Percentiles rank a stretch among this genome's conserved stretches.
These are phyloP conservation scores for Caenorhabditis sp. DNA, from an alignment of 2,888 invertebrate genomes.

Conservation along the genomic window DNA sequence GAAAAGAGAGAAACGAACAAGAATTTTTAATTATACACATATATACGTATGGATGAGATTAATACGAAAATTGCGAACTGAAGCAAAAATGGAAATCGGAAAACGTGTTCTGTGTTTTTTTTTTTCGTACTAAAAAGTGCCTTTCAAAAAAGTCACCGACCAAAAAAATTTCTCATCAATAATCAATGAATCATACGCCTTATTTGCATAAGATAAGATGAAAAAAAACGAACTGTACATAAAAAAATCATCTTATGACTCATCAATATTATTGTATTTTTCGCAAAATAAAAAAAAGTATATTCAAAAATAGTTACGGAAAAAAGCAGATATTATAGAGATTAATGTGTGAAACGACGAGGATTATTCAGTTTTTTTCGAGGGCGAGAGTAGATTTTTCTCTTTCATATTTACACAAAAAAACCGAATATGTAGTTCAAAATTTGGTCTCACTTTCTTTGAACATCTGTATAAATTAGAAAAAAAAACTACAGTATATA, in stretches of 20 bases:
- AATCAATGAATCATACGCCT: background rate
- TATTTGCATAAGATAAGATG: slow-evolving; percentile 1
- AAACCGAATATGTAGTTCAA: background rate
- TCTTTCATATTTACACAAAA: background rate
- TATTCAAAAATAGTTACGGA: no score
- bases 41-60: slow-evolving; percentile 18
- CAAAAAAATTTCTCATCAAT: background rate
- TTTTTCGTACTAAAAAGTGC: no score
- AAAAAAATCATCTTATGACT: background rate
- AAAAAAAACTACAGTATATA: background rate
- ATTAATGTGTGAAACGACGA: background rate
- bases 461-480: no score
- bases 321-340: background rate
- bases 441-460: no score
- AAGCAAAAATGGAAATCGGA: no score
- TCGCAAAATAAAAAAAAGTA: background rate
- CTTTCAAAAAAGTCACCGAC: no score
- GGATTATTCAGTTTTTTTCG: background rate
- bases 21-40: slow-evolving; percentile 17
- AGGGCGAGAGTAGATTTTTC: background rate
- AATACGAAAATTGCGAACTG: no score
- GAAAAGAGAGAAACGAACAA: slow-evolving; percentile 4
- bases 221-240: background rate
- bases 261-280: background rate
- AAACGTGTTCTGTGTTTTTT: no score